Conservation (phyloP, 2,113 vertebrate species). For the Plecotus auritus region DNA sequence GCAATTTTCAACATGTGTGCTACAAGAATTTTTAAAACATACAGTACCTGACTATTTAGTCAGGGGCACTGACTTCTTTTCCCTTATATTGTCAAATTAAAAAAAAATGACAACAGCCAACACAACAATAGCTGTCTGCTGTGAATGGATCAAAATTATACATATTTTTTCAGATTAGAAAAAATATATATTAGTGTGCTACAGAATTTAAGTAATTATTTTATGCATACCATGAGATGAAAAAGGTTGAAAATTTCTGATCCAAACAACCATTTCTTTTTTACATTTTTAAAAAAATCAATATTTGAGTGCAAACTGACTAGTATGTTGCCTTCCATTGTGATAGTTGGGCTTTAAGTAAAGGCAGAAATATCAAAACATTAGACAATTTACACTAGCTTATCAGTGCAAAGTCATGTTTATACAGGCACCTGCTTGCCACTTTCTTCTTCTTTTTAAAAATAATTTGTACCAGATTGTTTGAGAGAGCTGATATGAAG, state of each 20-base stretch:
- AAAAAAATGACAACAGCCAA: background rate
- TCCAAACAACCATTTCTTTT: background rate
- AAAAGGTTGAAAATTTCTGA: background rate
- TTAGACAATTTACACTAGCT: conserved; percentile 43
- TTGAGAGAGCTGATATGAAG: conserved; percentile 33
- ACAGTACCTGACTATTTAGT: background rate
- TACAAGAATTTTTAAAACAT: background rate
- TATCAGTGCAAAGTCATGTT: conserved; percentile 25
- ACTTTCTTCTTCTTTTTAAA: background rate
- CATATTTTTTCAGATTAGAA: background rate
- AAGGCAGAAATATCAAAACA: conserved; percentile 22
- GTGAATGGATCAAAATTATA: background rate
- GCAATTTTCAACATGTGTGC: background rate
- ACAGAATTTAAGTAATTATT: background rate
- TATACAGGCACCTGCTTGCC: conserved; percentile 36
- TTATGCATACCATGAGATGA: background rate
- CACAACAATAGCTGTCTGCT: background rate
- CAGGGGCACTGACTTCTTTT: background rate
- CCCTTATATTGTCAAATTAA: background rate
- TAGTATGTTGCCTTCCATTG: background rate
- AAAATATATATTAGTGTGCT: background rate
- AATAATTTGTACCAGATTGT: conserved; percentile 36
- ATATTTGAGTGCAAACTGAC: background rate
- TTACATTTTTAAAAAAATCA: background rate
- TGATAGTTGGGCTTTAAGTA: conserved; percentile 22